These are phyloP conservation scores for Zophobas morio DNA, from an alignment of 1,140 invertebrate species.

Conservation along the genomic window DNA sequence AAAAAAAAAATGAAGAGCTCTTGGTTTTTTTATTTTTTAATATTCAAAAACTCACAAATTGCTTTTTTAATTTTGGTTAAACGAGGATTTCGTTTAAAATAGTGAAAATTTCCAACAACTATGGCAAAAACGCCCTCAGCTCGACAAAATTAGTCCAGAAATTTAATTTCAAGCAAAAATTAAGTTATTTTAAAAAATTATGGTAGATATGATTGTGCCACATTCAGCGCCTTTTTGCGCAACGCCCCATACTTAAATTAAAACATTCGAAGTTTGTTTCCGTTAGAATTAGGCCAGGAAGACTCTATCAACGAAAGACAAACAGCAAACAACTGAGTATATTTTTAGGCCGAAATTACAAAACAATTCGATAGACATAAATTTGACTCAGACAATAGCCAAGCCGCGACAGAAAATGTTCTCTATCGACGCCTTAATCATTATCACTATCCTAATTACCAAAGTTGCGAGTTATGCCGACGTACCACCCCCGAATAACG, in stretches of 20 bases:
- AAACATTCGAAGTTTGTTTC: neutral
- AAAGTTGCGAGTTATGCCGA: neutral
- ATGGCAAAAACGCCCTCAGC: too few relatives aligned
- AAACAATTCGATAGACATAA: conserved; percentile 12
- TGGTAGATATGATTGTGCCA: too few relatives aligned
- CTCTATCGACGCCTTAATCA: neutral
- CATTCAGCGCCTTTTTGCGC: neutral
- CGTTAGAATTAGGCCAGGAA: conserved; percentile 25
- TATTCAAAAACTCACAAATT: too few relatives aligned
- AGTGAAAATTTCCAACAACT: too few relatives aligned
- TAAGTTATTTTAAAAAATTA: neutral
- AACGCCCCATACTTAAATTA: conserved; percentile 4
- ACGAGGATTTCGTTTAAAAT: too few relatives aligned
- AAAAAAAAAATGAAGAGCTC: too few relatives aligned
- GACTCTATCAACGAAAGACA: conserved; percentile 24
- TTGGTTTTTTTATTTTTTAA: too few relatives aligned
- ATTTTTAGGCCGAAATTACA: conserved; percentile 35
- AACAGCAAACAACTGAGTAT: conserved; percentile 16
- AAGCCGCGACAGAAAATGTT: neutral
- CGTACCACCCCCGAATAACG: neutral
- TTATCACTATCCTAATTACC: neutral
- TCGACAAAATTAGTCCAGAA: neutral
- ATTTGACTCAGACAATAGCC: neutral
- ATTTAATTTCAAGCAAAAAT: neutral
- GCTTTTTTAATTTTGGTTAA: too few relatives aligned